A percentile compares a stretch with the other conserved stretches of the same genome.
Conservation (phyloP, 2,797 vertebrate genomes). For the Cossypha polioptera region DNA sequence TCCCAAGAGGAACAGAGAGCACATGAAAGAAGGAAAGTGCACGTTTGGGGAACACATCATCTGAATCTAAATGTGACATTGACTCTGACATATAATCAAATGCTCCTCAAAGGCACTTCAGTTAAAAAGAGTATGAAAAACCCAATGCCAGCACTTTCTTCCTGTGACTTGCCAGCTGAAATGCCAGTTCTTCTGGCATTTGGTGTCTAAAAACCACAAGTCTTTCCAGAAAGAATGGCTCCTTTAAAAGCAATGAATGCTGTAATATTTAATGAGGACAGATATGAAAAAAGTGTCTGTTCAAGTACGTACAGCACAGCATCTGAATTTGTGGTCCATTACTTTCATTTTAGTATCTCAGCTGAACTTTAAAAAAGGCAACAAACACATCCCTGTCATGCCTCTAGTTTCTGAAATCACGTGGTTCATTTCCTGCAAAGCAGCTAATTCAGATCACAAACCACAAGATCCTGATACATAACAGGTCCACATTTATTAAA, state of each 20-base stretch:
- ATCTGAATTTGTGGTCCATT: slow-evolving; percentile 1
- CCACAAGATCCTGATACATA: not conserved
- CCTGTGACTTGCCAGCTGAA: slow-evolving; percentile 33
- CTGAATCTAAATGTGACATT: not conserved
- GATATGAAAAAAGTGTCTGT: slow-evolving; percentile 23
- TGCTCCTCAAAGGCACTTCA: not conserved
- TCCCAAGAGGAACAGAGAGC: not conserved
- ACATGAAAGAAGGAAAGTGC: not conserved
- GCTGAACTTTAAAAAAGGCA: not conserved
- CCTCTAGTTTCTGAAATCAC: not conserved
- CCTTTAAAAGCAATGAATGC: slow-evolving; percentile 48
- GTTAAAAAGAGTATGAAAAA: not conserved
- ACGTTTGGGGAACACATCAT: not conserved
- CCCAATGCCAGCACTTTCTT: not conserved
- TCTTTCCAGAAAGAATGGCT: slow-evolving; percentile 42
- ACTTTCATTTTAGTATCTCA: not conserved
- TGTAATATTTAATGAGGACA: not conserved
- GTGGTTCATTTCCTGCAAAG: not conserved
- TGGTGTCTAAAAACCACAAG: slow-evolving; percentile 19
- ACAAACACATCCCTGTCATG: slow-evolving; percentile 7
- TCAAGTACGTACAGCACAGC: slow-evolving; percentile 2
- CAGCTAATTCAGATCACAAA: not conserved
- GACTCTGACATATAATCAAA: not conserved
- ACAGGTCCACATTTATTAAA: not conserved
- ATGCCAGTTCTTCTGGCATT: slow-evolving; percentile 42